Evolutionary conservation across 2,797 vertebrate species (phyloP).

Genomic region (Sebastes wilsoni): DNA sequence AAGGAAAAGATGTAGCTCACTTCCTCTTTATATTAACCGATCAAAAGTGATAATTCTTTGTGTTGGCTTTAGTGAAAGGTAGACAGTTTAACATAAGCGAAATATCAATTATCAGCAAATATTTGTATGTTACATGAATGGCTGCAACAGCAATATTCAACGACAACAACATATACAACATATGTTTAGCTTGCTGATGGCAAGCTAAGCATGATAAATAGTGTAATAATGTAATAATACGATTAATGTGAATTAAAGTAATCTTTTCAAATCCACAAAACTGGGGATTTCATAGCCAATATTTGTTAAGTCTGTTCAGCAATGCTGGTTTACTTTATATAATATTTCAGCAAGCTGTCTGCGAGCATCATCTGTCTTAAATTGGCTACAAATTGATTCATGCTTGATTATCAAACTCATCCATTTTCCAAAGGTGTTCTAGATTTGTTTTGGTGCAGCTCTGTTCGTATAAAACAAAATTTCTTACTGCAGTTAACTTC

Average conservation of each 20-base stretch:
- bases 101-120: not conserved
- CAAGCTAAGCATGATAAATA: not conserved
- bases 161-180: too few species aligned
- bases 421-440: not conserved
- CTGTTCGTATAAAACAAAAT: not conserved
- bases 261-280: not conserved
- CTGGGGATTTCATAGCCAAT: not conserved
- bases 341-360: not conserved
- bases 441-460: not conserved
- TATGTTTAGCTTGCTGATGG: too few species aligned
- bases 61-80: not conserved
- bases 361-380: not conserved
- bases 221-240: not conserved
- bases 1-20: not conserved
- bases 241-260: not conserved
- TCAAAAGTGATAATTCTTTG: not conserved
- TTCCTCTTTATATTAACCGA: not conserved
- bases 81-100: not conserved
- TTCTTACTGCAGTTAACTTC: not conserved
- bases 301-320: not conserved
- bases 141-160: not conserved
- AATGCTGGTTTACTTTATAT: too few species aligned
- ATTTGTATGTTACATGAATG: not conserved
- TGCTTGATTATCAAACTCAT: not conserved
- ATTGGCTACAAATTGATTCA: not conserved